Evolutionary conservation across 2,888 invertebrate genomes (phyloP).

Genomic region (Dryadula phaetusa): DNA sequence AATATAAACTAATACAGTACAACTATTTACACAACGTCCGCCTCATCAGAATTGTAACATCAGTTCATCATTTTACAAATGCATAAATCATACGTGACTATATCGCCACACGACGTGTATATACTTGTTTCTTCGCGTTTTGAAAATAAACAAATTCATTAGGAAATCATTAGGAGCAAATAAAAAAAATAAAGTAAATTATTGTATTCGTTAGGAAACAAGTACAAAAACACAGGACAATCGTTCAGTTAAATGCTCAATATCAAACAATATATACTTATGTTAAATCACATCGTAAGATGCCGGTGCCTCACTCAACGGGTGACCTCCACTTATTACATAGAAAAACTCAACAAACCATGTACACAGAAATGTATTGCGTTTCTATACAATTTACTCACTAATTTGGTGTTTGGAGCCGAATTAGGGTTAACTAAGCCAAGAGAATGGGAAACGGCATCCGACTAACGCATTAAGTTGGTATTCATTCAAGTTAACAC

Average conservation of each 20-base stretch:
- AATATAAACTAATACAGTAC: conserved; percentile 40
- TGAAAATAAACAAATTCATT: no score
- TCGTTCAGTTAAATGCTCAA: conserved; percentile 68
- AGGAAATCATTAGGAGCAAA: not conserved
- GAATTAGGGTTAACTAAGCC: conserved; percentile 66
- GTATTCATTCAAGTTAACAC: conserved; percentile 23
- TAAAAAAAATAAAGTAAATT: not conserved
- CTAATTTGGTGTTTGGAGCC: conserved; percentile 79
- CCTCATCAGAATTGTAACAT: conserved; percentile 50
- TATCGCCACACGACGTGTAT: conserved; percentile 36
- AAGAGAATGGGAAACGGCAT: conserved; percentile 53
- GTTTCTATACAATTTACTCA: conserved; percentile 75
- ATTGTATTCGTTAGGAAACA: conserved; percentile 27
- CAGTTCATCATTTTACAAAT: conserved; percentile 50
- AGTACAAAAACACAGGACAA: conserved; percentile 32
- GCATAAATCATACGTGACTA: conserved; percentile 45
- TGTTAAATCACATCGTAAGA: conserved; percentile 51
- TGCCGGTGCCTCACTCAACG: conserved; percentile 79
- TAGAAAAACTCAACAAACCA: conserved; percentile 71
- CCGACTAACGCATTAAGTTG: conserved; percentile 28
- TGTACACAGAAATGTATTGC: conserved; percentile 73
- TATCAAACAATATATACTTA: conserved; percentile 56
- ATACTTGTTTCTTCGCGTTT: conserved; percentile 39
- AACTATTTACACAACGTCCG: conserved; percentile 46
- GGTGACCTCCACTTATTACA: conserved; percentile 60